These are phyloP conservation scores for Gallinago solitaria DNA, from an alignment of 2,797 vertebrate species.

Conservation along the genomic window DNA sequence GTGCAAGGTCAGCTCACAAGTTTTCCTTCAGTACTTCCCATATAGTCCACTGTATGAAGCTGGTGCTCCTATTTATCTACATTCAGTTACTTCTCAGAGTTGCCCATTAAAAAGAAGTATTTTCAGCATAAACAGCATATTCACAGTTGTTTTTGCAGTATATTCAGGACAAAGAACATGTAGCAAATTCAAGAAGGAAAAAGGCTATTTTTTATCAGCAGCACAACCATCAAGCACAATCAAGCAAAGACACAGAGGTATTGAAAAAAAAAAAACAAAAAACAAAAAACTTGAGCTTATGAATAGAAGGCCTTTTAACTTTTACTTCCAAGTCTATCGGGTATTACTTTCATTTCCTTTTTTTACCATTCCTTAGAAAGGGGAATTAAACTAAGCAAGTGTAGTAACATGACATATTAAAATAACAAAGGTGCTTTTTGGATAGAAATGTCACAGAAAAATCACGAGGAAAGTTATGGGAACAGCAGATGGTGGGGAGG, in stretches of 20 bases:
- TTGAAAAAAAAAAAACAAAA: neutral
- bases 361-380: neutral
- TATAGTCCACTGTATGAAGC: neutral
- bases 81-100: neutral
- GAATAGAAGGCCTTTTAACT: neutral
- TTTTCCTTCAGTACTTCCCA: neutral
- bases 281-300: neutral
- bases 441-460: neutral
- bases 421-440: neutral
- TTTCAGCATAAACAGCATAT: neutral
- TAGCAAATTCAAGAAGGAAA: neutral
- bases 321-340: neutral
- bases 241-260: neutral
- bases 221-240: neutral
- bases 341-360: neutral
- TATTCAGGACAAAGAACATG: neutral
- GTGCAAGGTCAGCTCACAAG: neutral
- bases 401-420: neutral
- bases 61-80: neutral
- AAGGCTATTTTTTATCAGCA: neutral
- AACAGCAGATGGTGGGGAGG: neutral
- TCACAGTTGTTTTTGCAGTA: neutral
- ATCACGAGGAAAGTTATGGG: neutral
- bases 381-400: neutral
- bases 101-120: neutral